Evolutionary conservation across 2,797 vertebrate genomes (phyloP).

Genomic region (Pogonophryne albipinna): DNA sequence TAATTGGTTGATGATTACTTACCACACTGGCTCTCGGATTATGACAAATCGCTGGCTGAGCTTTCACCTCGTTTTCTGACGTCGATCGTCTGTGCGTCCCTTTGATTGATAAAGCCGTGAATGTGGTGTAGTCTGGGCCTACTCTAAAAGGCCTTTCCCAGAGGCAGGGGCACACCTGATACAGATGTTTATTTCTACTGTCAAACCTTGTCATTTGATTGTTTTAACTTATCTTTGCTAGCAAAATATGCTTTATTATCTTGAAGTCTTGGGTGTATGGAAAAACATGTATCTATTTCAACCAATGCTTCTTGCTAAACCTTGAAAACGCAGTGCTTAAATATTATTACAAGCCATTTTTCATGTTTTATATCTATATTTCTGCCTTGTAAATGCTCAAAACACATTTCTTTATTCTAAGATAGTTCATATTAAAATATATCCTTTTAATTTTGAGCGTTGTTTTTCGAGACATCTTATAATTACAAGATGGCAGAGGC

Average conservation of each 20-base stretch:
- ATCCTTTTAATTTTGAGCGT: neutral
- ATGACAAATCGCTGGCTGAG: constrained; percentile 64
- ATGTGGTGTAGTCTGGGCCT: constrained; percentile 30
- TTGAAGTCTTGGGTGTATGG: neutral
- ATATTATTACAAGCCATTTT: neutral
- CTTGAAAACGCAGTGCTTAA: neutral
- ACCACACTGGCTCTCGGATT: constrained; percentile 59
- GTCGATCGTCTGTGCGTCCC: constrained; percentile 34
- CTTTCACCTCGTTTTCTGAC: constrained; percentile 49
- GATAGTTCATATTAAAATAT: neutral
- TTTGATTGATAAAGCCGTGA: constrained; percentile 44
- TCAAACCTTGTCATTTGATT: constrained; percentile 37
- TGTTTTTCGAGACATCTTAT: neutral
- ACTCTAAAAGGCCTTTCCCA: constrained; percentile 37
- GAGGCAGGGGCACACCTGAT: constrained; percentile 1
- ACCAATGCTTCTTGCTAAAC: neutral
- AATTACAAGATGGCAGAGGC: constrained; percentile 6
- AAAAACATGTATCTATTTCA: neutral
- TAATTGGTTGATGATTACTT: constrained; percentile 74
- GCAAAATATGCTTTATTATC: constrained; percentile 11
- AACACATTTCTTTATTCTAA: neutral
- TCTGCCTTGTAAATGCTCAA: constrained; percentile 1
- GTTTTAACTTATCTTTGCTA: constrained; percentile 13
- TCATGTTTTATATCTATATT: neutral
- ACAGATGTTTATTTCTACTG: constrained; percentile 11